Evolutionary conservation across 2,113 vertebrate genomes (phyloP).

Genomic region (Bos taurus): DNA sequence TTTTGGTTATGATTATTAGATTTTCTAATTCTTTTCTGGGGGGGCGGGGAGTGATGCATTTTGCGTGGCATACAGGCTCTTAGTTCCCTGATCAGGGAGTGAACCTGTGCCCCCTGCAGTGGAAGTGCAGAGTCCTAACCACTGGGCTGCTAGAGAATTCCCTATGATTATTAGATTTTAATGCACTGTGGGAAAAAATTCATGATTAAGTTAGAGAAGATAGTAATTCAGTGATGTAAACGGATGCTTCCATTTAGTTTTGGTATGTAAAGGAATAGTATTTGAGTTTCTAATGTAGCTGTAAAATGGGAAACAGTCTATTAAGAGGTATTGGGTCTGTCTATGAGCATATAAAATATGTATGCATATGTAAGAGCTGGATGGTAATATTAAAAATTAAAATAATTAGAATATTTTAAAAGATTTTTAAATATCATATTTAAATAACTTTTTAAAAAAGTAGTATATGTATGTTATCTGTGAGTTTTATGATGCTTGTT

Average conservation of each 20-base stretch:
- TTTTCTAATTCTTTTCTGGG: background rate
- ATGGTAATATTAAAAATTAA: constrained; percentile 32
- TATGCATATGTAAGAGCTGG: background rate
- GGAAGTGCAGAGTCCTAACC: background rate
- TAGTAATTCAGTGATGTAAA: background rate
- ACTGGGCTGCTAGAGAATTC: background rate
- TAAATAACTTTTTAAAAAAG: constrained; percentile 7
- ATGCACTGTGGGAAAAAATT: constrained; percentile 1
- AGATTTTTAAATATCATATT: background rate
- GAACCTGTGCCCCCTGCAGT: background rate
- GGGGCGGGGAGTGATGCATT: fast-evolving
- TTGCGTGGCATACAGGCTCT: background rate
- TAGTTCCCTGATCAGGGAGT: background rate
- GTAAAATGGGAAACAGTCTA: background rate
- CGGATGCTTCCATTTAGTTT: constrained; percentile 39
- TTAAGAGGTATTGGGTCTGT: background rate
- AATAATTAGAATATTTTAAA: background rate
- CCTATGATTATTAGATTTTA: constrained; percentile 38
- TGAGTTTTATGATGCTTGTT: constrained; percentile 19
- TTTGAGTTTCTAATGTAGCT: constrained; percentile 20
- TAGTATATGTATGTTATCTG: background rate
- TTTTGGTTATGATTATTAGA: constrained; percentile 43
- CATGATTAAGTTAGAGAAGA: constrained; percentile 19
- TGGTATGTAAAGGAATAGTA: background rate
- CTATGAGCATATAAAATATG: constrained; percentile 16